These are phyloP conservation scores for Hyla sarda DNA, from an alignment of 2,113 vertebrate species.

Conservation along the genomic window DNA sequence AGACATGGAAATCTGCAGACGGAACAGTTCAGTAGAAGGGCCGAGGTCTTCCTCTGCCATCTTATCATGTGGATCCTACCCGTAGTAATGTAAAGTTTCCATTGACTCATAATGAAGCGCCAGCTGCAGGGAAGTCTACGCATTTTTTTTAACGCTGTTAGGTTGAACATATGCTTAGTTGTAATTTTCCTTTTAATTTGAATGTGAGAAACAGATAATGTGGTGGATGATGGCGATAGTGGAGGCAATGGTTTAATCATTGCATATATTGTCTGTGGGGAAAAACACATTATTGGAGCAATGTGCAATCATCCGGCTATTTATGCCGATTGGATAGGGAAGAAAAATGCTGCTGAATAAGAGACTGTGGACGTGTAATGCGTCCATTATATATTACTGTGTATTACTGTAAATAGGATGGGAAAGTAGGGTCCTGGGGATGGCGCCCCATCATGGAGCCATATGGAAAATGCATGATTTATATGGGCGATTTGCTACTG, in stretches of 20 bases:
- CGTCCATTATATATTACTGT: neutral
- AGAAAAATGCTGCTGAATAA: neutral
- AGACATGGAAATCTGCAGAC: constrained; percentile 1
- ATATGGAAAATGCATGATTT: neutral
- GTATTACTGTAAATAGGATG: no score
- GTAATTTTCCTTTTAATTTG: constrained; percentile 33
- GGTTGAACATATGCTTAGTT: constrained; percentile 27
- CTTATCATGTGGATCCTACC: neutral
- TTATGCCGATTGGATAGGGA: neutral
- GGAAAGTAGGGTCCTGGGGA: no score
- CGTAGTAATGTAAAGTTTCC: neutral
- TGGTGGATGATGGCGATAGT: neutral
- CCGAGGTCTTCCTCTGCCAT: neutral
- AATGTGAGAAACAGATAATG: neutral
- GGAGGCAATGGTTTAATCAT: constrained; percentile 26
- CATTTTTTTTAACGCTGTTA: neutral
- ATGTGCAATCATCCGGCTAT: constrained; percentile 20
- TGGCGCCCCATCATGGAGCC: no score
- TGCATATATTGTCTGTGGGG: neutral
- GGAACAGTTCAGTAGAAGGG: neutral
- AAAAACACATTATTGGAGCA: constrained; percentile 13
- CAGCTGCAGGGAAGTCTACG: constrained; percentile 15
- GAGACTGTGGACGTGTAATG: neutral
- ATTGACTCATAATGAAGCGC: neutral
- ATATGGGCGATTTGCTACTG: no score